These are phyloP conservation scores for Labrus mixtus DNA, from an alignment of 2,113 vertebrate species.

Conservation along the genomic window DNA sequence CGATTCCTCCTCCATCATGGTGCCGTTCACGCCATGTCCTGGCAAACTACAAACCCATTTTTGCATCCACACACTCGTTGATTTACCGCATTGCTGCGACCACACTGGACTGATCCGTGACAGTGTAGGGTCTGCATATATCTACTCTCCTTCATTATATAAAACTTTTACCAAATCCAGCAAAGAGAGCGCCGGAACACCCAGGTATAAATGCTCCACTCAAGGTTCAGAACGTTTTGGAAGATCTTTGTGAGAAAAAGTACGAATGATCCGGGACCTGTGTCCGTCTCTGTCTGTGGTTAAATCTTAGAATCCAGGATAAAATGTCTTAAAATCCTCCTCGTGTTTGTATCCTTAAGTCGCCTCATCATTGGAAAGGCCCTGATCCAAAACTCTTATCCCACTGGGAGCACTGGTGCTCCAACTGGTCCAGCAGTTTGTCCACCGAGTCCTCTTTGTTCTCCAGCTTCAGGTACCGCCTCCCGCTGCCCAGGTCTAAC, in stretches of 20 bases:
- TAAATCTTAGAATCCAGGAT: constrained; percentile 19
- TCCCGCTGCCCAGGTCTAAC: constrained; percentile 84
- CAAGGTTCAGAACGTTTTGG: constrained; percentile 33
- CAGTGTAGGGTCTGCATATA: constrained; percentile 20
- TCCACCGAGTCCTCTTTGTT: constrained; percentile 86
- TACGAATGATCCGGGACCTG: not conserved
- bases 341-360: not conserved
- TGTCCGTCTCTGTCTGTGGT: not conserved
- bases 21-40: constrained; percentile 26
- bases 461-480: constrained; percentile 88
- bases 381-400: constrained; percentile 78
- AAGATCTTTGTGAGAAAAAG: constrained; percentile 28
- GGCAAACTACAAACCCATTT: constrained; percentile 40
- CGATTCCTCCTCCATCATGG: not conserved
- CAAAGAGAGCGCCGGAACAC: not conserved
- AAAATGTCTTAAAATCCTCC: constrained; percentile 6
- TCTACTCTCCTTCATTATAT: constrained; percentile 35
- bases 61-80: constrained; percentile 27
- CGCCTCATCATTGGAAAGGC: constrained; percentile 75
- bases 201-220: constrained; percentile 19
- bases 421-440: constrained; percentile 79
- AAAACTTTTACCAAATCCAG: constrained; percentile 40
- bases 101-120: constrained; percentile 11
- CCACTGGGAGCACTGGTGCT: constrained; percentile 74
- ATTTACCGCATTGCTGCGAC: constrained; percentile 41